Conservation (phyloP, 2,797 vertebrate genomes). For the Myoxocephalus aenaeus region DNA sequence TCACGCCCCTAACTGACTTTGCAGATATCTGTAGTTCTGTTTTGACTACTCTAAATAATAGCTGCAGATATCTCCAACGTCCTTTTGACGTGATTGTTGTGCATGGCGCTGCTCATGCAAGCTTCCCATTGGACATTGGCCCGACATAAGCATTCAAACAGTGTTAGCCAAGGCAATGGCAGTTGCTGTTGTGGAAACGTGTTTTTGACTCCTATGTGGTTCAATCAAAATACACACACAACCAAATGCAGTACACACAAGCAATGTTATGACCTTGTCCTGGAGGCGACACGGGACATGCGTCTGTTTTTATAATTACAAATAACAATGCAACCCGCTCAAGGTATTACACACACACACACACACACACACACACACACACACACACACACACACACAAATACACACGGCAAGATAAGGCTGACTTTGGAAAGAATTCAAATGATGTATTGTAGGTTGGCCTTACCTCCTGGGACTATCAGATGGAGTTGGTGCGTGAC, state of each 20-base stretch:
- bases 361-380: not conserved
- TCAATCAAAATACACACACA: not conserved
- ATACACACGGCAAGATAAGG: not conserved
- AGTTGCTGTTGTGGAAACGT: not conserved
- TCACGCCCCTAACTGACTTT: too few species aligned
- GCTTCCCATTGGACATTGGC: not conserved
- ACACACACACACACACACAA: not conserved
- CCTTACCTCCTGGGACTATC: conserved; percentile 25
- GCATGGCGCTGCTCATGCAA: too few species aligned
- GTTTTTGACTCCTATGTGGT: conserved; percentile 5
- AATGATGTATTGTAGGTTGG: not conserved
- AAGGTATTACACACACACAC: not conserved
- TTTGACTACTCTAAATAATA: not conserved
- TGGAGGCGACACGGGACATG: not conserved
- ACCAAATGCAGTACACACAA: not conserved
- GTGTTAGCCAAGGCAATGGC: not conserved
- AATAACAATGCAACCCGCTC: not conserved
- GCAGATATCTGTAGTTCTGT: not conserved
- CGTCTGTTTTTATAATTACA: conserved; percentile 28
- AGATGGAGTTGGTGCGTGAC: not conserved
- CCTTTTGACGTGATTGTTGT: too few species aligned
- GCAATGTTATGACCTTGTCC: not conserved
- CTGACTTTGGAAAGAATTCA: not conserved
- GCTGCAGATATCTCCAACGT: too few species aligned
- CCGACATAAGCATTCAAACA: not conserved